Evolutionary conservation across 2,113 vertebrate species (phyloP), one percentile per base, ranked within the genome.

Genomic region (Zingel zingel): DNA sequence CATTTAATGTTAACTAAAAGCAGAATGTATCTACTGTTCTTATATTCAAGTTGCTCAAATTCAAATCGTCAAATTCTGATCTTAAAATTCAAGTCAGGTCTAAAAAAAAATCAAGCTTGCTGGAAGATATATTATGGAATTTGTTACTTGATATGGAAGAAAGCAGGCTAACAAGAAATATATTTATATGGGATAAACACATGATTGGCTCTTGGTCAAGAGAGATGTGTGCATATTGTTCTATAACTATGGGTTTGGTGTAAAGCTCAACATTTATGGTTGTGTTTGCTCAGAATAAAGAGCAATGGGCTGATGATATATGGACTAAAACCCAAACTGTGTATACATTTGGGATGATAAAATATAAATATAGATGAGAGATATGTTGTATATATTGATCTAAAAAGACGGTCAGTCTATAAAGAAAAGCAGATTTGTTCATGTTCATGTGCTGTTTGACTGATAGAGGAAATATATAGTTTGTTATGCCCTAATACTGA

Each of bases 1-100:
- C n/a, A 4, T 4, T 57, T 53, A 19, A 71, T 21, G 12, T 51
- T 58, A 62, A 39, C 23, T 51, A 51, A 19, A 73, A 77, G 21
- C 13, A 57, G 50, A 45, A 69, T 36, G 23, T 14, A 43, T 53
- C 70, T 47, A 21, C 25, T 58, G n/a, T 59, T 30, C 27, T 13
- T 14, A 16, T 63, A 9, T 33, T 62, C 14, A 18, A 70, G 36
- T 57, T 57, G 43, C 56, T 79, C 45, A 61, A 58, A 67, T 23
- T 48, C 7, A 47, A 16, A 18, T n/a, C 2, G 47, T 53, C 23
- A 21, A 45, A 47, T 5, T 30, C 9, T 48, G 39, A 30, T 30
- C 16, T 10, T 13, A 64, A 63, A 4, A n/a, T 50, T 6, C 16
- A 47, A 13, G 56, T 47, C 61, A 50, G 14, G 1, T 23, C 18